A percentile compares a stretch with the other conserved stretches of the same genome.
Conservation (phyloP, 1,140 invertebrate species). For the Platorchestia sp. region DNA sequence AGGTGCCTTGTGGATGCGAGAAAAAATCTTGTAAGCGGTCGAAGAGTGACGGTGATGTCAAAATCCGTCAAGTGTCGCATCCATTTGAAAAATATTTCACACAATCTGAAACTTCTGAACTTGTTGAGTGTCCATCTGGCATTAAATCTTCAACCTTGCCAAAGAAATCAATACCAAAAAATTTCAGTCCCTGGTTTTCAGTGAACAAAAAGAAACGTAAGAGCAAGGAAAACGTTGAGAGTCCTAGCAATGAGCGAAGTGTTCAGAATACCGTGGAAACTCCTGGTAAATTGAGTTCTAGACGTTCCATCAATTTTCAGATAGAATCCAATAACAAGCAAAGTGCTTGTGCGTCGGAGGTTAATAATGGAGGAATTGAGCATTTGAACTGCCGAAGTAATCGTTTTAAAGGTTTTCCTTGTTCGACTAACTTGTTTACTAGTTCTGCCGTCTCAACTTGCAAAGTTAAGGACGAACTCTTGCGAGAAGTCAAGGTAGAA, state of each 20-base stretch:
- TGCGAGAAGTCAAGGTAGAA: neutral
- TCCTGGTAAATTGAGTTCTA: neutral
- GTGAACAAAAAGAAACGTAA: neutral
- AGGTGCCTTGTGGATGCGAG: neutral
- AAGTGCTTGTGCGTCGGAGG: neutral
- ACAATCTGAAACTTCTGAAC: neutral
- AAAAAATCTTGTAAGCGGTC: neutral
- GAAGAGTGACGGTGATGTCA: neutral
- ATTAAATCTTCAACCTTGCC: neutral
- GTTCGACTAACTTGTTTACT: neutral
- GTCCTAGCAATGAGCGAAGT: neutral
- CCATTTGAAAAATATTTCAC: neutral
- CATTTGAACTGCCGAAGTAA: neutral
- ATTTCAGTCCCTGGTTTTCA: neutral
- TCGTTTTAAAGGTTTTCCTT: neutral
- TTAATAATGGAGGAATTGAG: neutral
- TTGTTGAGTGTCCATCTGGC: neutral
- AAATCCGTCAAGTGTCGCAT: neutral
- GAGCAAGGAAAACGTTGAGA: neutral
- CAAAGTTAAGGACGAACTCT: neutral
- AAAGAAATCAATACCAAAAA: neutral
- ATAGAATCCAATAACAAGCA: neutral
- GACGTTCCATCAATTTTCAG: neutral
- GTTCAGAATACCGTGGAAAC: neutral
- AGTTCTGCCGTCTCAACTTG: neutral